Conservation (phyloP, 2,113 vertebrate species). For the Protobothrops mucrosquamatus region DNA sequence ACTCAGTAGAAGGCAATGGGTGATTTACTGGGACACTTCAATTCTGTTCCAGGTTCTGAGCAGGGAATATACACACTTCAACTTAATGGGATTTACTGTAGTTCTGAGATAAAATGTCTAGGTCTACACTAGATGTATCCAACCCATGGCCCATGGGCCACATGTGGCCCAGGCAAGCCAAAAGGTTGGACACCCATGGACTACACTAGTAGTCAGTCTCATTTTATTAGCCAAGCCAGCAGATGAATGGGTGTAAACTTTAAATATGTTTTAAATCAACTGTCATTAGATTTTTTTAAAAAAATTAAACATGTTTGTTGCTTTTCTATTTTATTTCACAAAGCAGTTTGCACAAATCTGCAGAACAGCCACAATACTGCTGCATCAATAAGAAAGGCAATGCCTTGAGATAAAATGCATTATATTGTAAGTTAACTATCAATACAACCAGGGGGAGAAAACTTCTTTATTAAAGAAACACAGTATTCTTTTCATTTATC, state of each 20-base stretch:
- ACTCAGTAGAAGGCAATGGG: background rate
- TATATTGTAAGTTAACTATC: background rate
- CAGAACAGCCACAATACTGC: background rate
- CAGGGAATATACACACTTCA: background rate
- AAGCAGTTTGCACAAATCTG: background rate
- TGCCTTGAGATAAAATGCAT: conserved; percentile 29
- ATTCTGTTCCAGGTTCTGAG: conserved; percentile 26
- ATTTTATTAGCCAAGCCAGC: background rate
- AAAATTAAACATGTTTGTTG: background rate
- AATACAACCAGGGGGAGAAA: background rate
- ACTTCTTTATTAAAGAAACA: background rate
- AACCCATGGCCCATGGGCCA: background rate
- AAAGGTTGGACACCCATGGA: background rate
- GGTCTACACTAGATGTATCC: background rate
- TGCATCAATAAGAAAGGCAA: conserved; percentile 42
- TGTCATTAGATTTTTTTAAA: background rate
- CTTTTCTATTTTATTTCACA: background rate
- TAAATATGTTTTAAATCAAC: background rate
- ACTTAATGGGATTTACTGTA: background rate
- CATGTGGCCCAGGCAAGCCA: background rate
- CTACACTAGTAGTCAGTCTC: background rate
- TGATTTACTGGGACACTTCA: conserved; percentile 37
- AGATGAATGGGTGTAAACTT: background rate
- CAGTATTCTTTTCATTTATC: background rate
- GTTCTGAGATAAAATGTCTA: background rate